Conservation (phyloP, 1,140 invertebrate genomes). For the Dendroctonus valens region DNA sequence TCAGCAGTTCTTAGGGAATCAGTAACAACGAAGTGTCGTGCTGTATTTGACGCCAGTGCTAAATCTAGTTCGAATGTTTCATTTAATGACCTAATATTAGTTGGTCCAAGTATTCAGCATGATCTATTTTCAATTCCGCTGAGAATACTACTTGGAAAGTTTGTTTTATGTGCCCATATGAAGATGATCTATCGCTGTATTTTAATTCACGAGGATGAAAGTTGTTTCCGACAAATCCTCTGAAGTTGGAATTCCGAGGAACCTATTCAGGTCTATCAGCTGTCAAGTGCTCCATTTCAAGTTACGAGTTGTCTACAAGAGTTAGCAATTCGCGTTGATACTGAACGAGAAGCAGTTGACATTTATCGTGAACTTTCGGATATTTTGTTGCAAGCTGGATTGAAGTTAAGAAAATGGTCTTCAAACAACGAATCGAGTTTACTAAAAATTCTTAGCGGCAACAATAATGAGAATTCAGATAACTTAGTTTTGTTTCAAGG, state of each 20-base stretch:
- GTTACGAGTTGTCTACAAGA: constrained; percentile 42
- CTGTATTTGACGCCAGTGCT: constrained; percentile 48
- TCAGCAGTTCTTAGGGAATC: constrained; percentile 43
- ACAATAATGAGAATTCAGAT: not conserved
- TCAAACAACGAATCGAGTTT: constrained; percentile 11
- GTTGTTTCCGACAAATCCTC: constrained; percentile 47
- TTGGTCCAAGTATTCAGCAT: constrained; percentile 30
- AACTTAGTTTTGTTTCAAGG: constrained; percentile 14
- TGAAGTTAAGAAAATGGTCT: constrained; percentile 26
- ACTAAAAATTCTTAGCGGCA: not conserved
- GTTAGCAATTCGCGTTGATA: constrained; percentile 38
- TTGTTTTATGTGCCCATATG: constrained; percentile 46
- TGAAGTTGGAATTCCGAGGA: constrained; percentile 42
- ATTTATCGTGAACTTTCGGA: constrained; percentile 18
- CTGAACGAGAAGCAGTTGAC: constrained; percentile 15
- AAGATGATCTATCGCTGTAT: constrained; percentile 54
- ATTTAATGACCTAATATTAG: constrained; percentile 45
- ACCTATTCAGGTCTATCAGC: constrained; percentile 37
- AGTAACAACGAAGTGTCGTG: constrained; percentile 41
- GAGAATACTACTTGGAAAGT: constrained; percentile 25
- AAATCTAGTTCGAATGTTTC: constrained; percentile 46
- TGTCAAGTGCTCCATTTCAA: constrained; percentile 44
- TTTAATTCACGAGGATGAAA: constrained; percentile 40
- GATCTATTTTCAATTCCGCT: constrained; percentile 41
- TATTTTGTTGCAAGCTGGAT: constrained; percentile 16